Evolutionary conservation across 37 sponge, comb jelly and placozoan genomes (phyloP).

Genomic region (Geodia barretti): DNA sequence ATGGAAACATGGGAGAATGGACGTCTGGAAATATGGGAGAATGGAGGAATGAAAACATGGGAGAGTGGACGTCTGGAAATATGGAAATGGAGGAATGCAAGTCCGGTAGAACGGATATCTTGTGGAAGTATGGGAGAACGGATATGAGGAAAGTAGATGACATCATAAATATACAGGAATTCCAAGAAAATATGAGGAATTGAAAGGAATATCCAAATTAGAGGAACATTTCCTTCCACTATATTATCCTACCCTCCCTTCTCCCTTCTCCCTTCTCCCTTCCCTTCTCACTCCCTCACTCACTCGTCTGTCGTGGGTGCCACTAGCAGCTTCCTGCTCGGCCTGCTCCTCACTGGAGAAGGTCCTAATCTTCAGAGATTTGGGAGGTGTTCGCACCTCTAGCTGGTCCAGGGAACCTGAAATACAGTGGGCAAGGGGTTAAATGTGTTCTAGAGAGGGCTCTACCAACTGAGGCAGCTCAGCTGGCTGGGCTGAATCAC

Average conservation of each 20-base stretch:
- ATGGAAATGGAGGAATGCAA: neutral
- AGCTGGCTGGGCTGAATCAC: too few species aligned
- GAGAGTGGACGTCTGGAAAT: neutral
- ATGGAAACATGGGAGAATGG: neutral
- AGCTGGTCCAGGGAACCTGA: slow-evolving; percentile 55
- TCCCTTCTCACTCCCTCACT: slow-evolving; percentile 8
- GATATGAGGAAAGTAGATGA: too few species aligned
- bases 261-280: neutral
- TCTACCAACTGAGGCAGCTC: too few species aligned
- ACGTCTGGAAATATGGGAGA: neutral
- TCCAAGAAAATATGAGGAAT: too few species aligned
- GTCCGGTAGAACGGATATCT: neutral
- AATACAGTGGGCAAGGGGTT: too few species aligned
- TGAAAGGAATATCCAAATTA: too few species aligned
- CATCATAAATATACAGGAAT: too few species aligned
- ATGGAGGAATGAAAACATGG: neutral
- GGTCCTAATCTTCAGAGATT: slow-evolving; percentile 29
- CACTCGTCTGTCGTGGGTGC: slow-evolving; percentile 53
- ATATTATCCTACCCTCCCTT: neutral
- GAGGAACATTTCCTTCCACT: too few species aligned
- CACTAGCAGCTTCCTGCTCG: slow-evolving; percentile 65
- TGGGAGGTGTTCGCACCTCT: slow-evolving; percentile 30
- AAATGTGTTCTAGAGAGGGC: too few species aligned
- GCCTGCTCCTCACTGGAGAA: slow-evolving; percentile 40
- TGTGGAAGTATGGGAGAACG: too few species aligned